Base-by-base conservation (phyloP, 2,113 vertebrate species). In the Oncorhynchus clarkii region DNA sequence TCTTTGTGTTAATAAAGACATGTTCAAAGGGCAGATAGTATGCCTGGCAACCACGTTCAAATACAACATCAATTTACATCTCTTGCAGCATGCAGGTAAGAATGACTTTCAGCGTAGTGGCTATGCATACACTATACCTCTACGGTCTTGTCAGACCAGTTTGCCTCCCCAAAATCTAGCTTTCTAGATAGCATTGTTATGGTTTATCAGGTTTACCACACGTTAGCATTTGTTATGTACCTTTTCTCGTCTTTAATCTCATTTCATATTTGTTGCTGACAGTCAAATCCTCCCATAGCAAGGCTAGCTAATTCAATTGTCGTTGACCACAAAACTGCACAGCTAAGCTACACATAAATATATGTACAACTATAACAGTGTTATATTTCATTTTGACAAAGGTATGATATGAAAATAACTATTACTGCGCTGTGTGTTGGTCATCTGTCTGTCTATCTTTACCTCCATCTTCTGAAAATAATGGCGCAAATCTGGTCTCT, bases 1-100 rank as follows among this genome's bases (percentile, higher is more conserved):
- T n/a, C 16, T 14, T 78, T 86, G 84, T 84, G 83, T 76, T 86
- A 78, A 86, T 31, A 31, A 34, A 87, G 86, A 85, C 75, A 78
- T 34, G 77, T 88, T 89, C 80, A 85, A 73, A 84, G 81, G 78
- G 75, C 76, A 85, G 34, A 34, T 8, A 34, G 71, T 68, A 80
- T 80, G 80, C 82, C 89, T 89, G 89, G 88, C 86, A 82, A 89
- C 85, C 73, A 78, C 81, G 73, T 86, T 88, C 81, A 71, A 78
- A 78, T 80, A 85, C 81, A 77, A 76, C 81, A 45, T 83, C 82
- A 79, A 84, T 62, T 26, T 85, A 76, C 80, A 80, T 82, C 13
- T 20, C 39, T 45, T 12, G 54, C 20, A 87, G 87, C 78, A 78
- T 85, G 82, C 83, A 79, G 84, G 83, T 82, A 77, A 87, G 80